Percentiles rank a stretch among this genome's conserved stretches.
phyloP scores from a whole-genome alignment of 2,113 vertebrate genomes.

The Microtus oregoni region DNA sequence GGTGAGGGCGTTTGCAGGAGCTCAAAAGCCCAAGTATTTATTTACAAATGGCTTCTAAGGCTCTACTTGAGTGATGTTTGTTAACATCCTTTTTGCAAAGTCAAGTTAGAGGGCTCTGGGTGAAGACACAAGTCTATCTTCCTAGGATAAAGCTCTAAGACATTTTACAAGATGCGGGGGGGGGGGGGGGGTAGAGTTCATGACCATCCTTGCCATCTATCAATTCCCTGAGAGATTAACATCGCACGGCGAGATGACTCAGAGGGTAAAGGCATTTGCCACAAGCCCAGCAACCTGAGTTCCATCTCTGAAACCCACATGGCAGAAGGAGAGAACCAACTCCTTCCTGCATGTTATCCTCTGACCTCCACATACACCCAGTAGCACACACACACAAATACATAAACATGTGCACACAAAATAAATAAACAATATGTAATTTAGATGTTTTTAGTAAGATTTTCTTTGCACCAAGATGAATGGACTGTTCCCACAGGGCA shows the following conservation, averaged over 20 bases:
- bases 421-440: background rate
- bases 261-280: background rate
- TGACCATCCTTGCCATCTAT: background rate
- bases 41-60: background rate
- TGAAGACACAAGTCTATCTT: background rate
- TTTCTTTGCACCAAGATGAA: background rate
- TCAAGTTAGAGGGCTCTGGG: background rate
- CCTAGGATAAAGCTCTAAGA: background rate
- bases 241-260: background rate
- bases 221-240: background rate
- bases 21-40: background rate
- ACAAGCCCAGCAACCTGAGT: background rate
- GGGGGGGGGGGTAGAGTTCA: background rate
- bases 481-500: background rate
- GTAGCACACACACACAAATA: background rate
- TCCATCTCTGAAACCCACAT: background rate
- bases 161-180: background rate
- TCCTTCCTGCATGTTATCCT: background rate
- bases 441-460: background rate
- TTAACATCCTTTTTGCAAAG: background rate
- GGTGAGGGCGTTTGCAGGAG: background rate
- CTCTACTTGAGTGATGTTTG: background rate
- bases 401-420: too few species aligned
- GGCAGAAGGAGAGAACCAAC: background rate
- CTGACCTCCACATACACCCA: background rate